Evolutionary conservation across 2,113 vertebrate species (phyloP).

Genomic region (Proterorhinus semilunaris): DNA sequence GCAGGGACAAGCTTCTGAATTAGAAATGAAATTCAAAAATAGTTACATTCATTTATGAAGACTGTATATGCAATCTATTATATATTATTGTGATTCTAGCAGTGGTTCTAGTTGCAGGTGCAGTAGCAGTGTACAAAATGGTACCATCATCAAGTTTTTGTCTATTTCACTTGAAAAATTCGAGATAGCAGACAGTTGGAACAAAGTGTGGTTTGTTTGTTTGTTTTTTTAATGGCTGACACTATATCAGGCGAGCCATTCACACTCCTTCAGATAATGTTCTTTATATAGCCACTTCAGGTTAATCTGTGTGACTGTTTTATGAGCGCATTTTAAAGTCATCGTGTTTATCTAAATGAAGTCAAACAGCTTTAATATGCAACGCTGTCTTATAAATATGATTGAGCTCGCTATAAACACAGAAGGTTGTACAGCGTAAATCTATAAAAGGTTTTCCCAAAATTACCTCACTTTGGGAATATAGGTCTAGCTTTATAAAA

Average conservation of each 20-base stretch:
- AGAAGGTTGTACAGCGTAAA: neutral
- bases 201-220: neutral
- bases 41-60: no score
- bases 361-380: conserved; percentile 8
- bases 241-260: conserved; percentile 2
- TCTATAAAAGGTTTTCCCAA: neutral
- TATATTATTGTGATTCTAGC: no score
- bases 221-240: neutral
- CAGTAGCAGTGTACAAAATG: no score
- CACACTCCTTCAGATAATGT: neutral
- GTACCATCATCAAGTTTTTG: no score
- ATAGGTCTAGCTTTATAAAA: neutral
- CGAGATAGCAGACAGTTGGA: neutral
- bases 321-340: conserved; percentile 3
- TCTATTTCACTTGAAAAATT: no score
- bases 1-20: no score
- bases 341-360: conserved; percentile 13
- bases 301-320: conserved; percentile 4
- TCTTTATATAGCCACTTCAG: neutral
- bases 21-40: no score
- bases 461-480: neutral
- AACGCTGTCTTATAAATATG: neutral
- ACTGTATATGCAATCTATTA: no score
- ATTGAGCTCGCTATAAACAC: conserved; percentile 3
- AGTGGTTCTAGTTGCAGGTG: no score